Evolutionary conservation across 2,888 invertebrate genomes (phyloP).

Genomic region (Leuctra nigra): DNA sequence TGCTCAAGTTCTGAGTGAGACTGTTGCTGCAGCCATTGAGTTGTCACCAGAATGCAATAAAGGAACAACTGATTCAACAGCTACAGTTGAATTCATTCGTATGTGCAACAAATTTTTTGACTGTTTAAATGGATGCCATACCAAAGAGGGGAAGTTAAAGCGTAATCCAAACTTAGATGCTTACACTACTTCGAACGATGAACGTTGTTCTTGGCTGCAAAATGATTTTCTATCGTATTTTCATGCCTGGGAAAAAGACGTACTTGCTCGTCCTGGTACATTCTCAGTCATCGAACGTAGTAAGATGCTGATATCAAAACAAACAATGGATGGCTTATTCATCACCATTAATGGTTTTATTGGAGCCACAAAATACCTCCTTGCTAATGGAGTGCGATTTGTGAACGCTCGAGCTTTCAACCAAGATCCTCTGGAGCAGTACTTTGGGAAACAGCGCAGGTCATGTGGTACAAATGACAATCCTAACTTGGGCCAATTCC

Average conservation of each 20-base stretch:
- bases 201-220: not conserved
- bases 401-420: too few relatives aligned
- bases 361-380: not conserved
- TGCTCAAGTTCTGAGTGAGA: constrained; percentile 6
- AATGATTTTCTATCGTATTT: not conserved
- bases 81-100: too few relatives aligned
- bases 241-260: not conserved
- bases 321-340: not conserved
- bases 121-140: too few relatives aligned
- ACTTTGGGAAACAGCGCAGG: constrained; percentile 6
- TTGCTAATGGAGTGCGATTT: not conserved
- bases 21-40: constrained; percentile 5
- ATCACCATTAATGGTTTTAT: constrained; percentile 1
- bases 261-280: not conserved
- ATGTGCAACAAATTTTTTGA: too few relatives aligned
- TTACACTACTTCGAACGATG: not conserved
- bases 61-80: not conserved
- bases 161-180: too few relatives aligned
- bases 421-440: too few relatives aligned
- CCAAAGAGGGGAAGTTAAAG: too few relatives aligned
- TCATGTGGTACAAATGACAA: not conserved
- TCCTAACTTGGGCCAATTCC: not conserved
- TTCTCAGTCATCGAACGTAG: not conserved
- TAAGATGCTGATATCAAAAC: not conserved
- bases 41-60: not conserved